Conservation (phyloP, 2,113 vertebrate genomes). For the Panthera leo region DNA sequence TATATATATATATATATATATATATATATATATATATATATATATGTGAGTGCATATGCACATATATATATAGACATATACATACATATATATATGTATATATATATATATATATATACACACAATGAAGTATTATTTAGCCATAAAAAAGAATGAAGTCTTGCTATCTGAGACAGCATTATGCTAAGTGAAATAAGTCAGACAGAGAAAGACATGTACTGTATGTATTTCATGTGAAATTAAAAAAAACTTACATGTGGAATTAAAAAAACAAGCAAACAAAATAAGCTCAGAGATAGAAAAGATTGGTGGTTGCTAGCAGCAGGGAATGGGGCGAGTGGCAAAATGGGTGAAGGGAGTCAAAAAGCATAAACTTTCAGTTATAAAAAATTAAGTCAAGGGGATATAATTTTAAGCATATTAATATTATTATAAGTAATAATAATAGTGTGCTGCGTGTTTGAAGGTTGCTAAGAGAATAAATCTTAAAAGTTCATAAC, state of each 20-base stretch:
- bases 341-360: not conserved
- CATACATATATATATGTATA: no score
- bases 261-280: not conserved
- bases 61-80: not conserved
- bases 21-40: not conserved
- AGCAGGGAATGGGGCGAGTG: not conserved
- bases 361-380: not conserved
- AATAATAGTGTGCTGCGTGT: not conserved
- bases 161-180: not conserved
- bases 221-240: not conserved
- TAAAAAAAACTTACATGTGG: not conserved
- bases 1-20: not conserved
- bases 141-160: not conserved
- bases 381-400: not conserved
- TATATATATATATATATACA: not conserved
- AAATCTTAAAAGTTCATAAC: not conserved
- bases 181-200: not conserved
- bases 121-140: not conserved
- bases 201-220: not conserved
- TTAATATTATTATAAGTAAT: not conserved
- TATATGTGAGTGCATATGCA: not conserved
- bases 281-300: not conserved
- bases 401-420: not conserved
- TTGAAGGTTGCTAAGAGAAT: not conserved
- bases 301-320: not conserved